phyloP scores from a whole-genome alignment of 2,113 vertebrate species.

The Chlorocebus sabaeus region DNA sequence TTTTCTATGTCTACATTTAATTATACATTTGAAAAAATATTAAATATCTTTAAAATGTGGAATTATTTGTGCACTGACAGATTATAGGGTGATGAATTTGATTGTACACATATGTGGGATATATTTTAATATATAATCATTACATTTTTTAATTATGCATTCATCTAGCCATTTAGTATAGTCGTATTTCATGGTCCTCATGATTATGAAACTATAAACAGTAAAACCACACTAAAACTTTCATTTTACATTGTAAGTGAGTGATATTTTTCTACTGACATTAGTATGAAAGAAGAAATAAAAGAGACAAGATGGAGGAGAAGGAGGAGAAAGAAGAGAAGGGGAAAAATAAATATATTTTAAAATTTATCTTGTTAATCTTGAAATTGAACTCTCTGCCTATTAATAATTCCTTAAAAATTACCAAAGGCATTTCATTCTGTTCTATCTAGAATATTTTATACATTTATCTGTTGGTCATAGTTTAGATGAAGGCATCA shows the following conservation, averaged over 20 bases:
- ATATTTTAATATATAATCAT: conserved; percentile 26
- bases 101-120: background rate
- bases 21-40: background rate
- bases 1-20: background rate
- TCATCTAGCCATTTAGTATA: background rate
- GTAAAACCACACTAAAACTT: background rate
- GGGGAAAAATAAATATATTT: background rate
- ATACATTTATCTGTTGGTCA: background rate
- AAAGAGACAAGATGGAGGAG: background rate
- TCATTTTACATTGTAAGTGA: background rate
- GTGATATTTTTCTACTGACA: background rate
- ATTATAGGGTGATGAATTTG: background rate
- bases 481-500: background rate
- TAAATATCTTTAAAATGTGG: background rate
- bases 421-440: background rate
- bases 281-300: background rate
- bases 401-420: background rate
- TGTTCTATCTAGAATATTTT: background rate
- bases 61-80: background rate
- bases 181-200: background rate
- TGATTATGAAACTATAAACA: background rate
- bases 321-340: background rate
- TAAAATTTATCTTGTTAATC: background rate
- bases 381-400: background rate
- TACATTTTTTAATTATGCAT: background rate